A percentile compares a stretch with the other conserved stretches of the same genome.
phyloP scores from a whole-genome alignment of 2,797 vertebrate species.

The Semotilus atromaculatus region DNA sequence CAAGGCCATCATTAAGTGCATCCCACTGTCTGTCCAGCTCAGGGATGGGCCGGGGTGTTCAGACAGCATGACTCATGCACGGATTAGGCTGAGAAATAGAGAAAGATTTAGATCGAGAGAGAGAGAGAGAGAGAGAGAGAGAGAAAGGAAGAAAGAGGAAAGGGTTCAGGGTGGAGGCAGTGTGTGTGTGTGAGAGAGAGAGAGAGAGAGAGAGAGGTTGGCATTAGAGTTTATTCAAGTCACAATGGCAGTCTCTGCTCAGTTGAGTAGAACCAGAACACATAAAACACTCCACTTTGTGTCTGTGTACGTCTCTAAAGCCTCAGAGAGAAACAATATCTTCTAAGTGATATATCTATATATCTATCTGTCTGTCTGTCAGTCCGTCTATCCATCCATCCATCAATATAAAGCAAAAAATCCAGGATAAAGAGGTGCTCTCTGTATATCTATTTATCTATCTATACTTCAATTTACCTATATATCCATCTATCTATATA shows the following conservation, averaged over 20 bases:
- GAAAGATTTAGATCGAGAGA: not conserved
- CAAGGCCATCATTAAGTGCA: conserved; percentile 49
- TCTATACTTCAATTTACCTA: not conserved
- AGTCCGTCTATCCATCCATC: not conserved
- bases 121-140: not conserved
- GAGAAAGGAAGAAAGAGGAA: not conserved
- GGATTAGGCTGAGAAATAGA: conserved; percentile 11
- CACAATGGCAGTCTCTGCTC: conserved; percentile 12
- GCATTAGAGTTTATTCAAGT: conserved; percentile 34
- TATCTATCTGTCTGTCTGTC: not conserved
- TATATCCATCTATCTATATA: not conserved
- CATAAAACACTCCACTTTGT: conserved; percentile 6
- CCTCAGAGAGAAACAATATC: conserved; percentile 12
- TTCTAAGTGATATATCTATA: conserved; percentile 12
- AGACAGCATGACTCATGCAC: conserved; percentile 44
- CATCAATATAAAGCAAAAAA: not conserved
- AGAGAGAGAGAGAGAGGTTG: not conserved
- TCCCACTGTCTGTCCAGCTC: conserved; percentile 44
- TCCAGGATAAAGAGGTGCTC: no score
- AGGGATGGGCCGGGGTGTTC: not conserved
- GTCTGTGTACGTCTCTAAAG: conserved; percentile 4
- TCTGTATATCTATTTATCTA: not conserved
- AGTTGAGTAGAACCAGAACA: conserved; percentile 29
- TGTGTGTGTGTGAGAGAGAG: no score
- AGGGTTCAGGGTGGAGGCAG: not conserved